Conservation (phyloP, 2,797 vertebrate species). For the Agapornis canus region DNA sequence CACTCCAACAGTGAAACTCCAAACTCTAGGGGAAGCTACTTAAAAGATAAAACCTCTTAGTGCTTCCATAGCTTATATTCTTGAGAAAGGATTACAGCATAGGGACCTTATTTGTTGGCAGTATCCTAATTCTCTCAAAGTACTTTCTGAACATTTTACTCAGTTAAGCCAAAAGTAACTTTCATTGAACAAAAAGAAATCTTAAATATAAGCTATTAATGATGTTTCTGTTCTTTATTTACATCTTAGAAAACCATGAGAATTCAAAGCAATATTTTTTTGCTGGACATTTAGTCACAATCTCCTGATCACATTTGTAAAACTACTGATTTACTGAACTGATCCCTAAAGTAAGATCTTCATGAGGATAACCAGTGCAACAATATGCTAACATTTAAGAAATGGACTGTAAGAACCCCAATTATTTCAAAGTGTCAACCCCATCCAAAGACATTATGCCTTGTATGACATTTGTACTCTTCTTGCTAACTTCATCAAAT, state of each 20-base stretch:
- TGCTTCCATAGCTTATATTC: background rate
- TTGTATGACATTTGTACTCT: background rate
- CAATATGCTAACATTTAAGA: background rate
- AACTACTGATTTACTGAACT: background rate
- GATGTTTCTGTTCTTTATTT: background rate
- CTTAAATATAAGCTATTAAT: background rate
- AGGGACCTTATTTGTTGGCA: background rate
- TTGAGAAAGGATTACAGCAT: background rate
- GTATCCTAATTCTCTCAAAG: background rate
- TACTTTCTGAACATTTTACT: background rate
- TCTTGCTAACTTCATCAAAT: background rate
- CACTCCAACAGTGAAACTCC: background rate
- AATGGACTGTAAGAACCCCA: background rate
- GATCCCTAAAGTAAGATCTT: background rate
- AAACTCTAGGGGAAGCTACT: background rate
- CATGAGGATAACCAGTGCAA: background rate
- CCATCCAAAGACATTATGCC: background rate
- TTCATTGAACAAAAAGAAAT: background rate
- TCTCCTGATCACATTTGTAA: background rate
- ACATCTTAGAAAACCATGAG: background rate
- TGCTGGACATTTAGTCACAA: background rate
- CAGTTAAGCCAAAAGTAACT: background rate
- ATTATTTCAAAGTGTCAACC: background rate
- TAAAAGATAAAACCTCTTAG: slow-evolving; percentile 8
- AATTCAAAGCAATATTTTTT: background rate